A percentile compares a stretch with the other conserved stretches of the same genome.
Evolutionary conservation across 2,113 vertebrate genomes (phyloP).

Genomic region (Alethe castanea): DNA sequence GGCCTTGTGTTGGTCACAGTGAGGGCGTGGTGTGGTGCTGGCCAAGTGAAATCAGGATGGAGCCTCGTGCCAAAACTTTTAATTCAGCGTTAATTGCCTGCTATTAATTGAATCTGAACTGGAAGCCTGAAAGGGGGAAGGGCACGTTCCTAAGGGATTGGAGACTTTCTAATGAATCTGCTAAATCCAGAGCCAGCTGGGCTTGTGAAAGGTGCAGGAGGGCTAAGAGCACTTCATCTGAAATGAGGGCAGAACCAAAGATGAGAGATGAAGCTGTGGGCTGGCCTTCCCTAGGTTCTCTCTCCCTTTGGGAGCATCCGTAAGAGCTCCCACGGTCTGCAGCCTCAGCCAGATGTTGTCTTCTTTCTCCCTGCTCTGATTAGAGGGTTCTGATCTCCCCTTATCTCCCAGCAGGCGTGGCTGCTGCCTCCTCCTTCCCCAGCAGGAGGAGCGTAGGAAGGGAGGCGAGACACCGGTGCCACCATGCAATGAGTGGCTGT

Average conservation of each 20-base stretch:
- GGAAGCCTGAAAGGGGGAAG: background rate
- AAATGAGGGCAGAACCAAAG: background rate
- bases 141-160: fast-evolving
- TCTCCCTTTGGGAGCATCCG: background rate
- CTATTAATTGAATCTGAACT: background rate
- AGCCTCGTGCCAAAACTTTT: background rate
- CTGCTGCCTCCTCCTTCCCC: background rate
- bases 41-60: background rate
- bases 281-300: background rate
- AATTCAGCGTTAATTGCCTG: background rate
- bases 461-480: background rate
- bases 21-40: background rate
- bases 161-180: background rate
- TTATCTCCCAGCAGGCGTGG: background rate
- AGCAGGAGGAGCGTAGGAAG: fast-evolving
- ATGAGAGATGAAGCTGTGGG: background rate
- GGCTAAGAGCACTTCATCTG: background rate
- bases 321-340: background rate
- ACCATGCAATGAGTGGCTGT: background rate
- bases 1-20: background rate
- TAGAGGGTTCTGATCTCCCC: background rate
- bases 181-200: background rate
- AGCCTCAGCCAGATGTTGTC: background rate
- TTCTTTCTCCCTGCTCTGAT: background rate
- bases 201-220: background rate